Evolutionary conservation across 2,113 vertebrate genomes (phyloP).

Genomic region (Sarotherodon lohbergeri): DNA sequence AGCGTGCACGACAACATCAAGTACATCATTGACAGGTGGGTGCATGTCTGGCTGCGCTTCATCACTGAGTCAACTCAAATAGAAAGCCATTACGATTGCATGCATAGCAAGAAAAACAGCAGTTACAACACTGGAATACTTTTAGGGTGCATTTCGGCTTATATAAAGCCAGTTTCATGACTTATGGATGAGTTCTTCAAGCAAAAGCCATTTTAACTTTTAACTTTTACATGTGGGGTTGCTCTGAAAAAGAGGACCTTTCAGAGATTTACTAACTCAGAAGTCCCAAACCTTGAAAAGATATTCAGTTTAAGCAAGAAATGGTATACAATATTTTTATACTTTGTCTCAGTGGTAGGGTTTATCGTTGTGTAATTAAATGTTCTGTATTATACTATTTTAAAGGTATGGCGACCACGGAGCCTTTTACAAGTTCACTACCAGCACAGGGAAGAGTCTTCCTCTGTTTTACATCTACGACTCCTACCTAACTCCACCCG

Average conservation of each 20-base stretch:
- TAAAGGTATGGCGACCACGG: conserved; percentile 82
- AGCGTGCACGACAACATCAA: conserved; percentile 87
- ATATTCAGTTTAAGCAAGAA: not conserved
- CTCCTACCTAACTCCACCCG: conserved; percentile 83
- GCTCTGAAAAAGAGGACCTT: not conserved
- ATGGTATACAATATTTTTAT: not conserved
- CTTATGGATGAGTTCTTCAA: conserved; percentile 6
- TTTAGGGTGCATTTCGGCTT: conserved; percentile 13
- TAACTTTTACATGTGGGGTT: not conserved
- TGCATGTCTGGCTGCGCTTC: not conserved
- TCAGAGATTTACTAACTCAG: not conserved
- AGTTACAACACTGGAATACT: conserved; percentile 1
- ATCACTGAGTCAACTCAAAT: not conserved
- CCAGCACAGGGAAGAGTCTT: conserved; percentile 79
- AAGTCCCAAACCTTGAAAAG: not conserved
- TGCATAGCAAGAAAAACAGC: not conserved
- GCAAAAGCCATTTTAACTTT: not conserved
- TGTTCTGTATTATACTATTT: not conserved
- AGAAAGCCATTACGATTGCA: conserved; percentile 29
- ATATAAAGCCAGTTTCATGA: conserved; percentile 9
- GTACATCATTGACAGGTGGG: conserved; percentile 89
- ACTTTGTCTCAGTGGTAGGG: not conserved
- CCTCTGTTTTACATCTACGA: conserved; percentile 90
- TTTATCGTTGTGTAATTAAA: not conserved
- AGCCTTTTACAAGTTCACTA: conserved; percentile 83